Base-by-base conservation (phyloP, 2,888 invertebrate genomes). In the Nesidiocoris tenuis region DNA sequence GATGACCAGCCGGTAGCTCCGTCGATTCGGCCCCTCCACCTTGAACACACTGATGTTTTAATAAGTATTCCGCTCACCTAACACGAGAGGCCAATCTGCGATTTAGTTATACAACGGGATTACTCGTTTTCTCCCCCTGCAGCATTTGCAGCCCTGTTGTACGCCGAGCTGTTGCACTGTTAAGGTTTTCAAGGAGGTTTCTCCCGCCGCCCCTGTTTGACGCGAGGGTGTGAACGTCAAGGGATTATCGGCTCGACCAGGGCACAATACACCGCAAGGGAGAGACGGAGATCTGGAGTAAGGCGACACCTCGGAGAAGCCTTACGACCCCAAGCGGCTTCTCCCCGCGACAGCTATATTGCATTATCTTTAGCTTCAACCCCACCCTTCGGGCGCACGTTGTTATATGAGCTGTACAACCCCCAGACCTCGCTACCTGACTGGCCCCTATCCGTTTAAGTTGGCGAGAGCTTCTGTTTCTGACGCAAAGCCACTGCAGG, bases 301-400 rank as follows among this genome's bases (percentile, higher is more conserved):
- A 65, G 65, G 65, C 25, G 65, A 65, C 65, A 65, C 65, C 25
- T 65, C 65, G 0, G n/a, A 3, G 65, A 65, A 65, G 65, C 65
- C 65, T 65, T 65, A 65, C 65, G 19, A 39, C 39, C 65, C 19
- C 25, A 17, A 9, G 21, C 24, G 25, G 65, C 25, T 24, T 65
- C 25, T 39, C 18, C 18, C 25, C 65, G 39, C 39, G 25, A 39
- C 17, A 39, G 65, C 39, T 65, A 65, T 65, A 65, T 65, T 65
- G 54, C 65, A 65, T 65, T 65, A 65, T 65, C 65, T 65, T 65
- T 65, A 65, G 65, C 65, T 39, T 39, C 39, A 65, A 39, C 39
- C 65, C 19, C 24, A 24, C 64, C 25, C 24, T 39, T 19, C 65
- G 7, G 39, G 7, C 21, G 1, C 24, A 12, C 65, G 7, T 39